phyloP scores from a whole-genome alignment of 2,797 vertebrate species.

The Furcifer pardalis region DNA sequence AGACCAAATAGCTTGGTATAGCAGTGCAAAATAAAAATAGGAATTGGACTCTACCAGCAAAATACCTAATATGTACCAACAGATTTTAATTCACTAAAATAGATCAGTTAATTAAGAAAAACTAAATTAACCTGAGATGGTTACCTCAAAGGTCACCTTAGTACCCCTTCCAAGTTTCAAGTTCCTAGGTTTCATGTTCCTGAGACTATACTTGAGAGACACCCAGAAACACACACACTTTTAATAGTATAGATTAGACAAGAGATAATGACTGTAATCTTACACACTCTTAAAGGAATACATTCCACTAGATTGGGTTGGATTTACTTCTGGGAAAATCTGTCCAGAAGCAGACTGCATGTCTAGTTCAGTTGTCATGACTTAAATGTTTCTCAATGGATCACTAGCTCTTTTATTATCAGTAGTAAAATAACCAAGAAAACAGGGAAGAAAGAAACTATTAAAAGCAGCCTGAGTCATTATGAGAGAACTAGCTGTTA shows the following conservation, averaged over 20 bases:
- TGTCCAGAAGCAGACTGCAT: neutral
- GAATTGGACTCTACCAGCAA: too few species aligned
- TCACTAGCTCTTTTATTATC: neutral
- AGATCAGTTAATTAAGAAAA: neutral
- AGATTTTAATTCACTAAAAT: neutral
- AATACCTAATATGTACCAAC: too few species aligned
- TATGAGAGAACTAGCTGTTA: neutral
- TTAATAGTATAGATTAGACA: neutral
- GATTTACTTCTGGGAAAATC: neutral
- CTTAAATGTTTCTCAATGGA: neutral
- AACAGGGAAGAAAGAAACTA: conserved; percentile 20
- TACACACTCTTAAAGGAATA: neutral
- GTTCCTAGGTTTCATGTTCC: neutral
- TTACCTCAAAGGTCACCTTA: neutral
- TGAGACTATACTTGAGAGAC: neutral
- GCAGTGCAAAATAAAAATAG: too few species aligned
- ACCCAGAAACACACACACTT: neutral
- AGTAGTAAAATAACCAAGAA: conserved; percentile 19
- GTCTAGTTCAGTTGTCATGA: neutral
- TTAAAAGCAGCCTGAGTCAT: conserved; percentile 24
- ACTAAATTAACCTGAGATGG: neutral
- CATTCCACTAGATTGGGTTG: neutral
- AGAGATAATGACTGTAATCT: neutral
- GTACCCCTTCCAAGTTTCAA: neutral
- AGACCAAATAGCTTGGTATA: too few species aligned